Evolutionary conservation across 2,113 vertebrate genomes (phyloP).

Genomic region (Pogona vitticeps): DNA sequence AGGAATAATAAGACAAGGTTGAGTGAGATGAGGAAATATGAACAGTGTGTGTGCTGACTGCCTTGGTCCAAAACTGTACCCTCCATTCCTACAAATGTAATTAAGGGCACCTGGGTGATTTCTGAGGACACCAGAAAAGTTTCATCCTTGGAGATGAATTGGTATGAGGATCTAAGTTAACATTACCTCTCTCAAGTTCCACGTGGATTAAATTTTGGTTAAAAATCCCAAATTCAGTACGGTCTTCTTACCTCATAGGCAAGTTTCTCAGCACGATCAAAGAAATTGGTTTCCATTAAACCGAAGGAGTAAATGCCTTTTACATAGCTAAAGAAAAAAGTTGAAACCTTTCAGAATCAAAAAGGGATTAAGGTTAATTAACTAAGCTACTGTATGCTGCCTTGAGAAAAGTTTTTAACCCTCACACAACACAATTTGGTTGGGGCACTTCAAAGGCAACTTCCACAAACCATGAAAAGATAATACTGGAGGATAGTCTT

Average conservation of each 20-base stretch:
- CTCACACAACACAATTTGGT: not conserved
- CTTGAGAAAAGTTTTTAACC: not conserved
- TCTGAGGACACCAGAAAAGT: not conserved
- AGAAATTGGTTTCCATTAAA: slow-evolving; percentile 88
- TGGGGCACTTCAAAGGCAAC: not conserved
- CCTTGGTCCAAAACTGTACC: no score
- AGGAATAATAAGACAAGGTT: not conserved
- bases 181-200: not conserved
- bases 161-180: not conserved
- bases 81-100: not conserved
- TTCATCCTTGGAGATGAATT: not conserved
- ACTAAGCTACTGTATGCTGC: not conserved
- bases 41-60: not conserved
- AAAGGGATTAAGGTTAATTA: not conserved
- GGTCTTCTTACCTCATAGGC: slow-evolving; percentile 86
- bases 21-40: not conserved
- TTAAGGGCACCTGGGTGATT: not conserved
- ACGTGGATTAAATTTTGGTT: not conserved
- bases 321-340: slow-evolving; percentile 81
- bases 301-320: slow-evolving; percentile 93
- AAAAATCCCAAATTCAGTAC: not conserved
- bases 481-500: not conserved
- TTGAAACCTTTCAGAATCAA: not conserved
- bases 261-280: slow-evolving; percentile 86
- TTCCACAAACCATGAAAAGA: not conserved